phyloP scores from a whole-genome alignment of 2,113 vertebrate species.

The Microcebus jonahi region DNA sequence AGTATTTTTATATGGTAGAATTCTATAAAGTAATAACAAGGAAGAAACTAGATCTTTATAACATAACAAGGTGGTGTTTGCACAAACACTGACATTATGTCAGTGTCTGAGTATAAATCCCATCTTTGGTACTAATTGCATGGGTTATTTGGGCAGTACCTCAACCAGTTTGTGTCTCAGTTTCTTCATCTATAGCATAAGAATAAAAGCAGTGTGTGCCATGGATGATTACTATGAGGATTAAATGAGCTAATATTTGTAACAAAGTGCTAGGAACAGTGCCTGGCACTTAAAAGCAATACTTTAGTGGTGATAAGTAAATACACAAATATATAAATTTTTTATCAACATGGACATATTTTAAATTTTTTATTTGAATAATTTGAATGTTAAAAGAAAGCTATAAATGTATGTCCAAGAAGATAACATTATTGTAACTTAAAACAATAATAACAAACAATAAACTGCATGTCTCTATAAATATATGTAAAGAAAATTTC shows the following conservation, averaged over 20 bases:
- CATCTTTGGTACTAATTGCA: neutral
- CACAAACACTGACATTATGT: neutral
- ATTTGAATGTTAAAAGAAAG: neutral
- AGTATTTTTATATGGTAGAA: no score
- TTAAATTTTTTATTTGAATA: neutral
- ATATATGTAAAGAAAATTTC: neutral
- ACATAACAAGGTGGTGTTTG: neutral
- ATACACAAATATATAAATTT: neutral
- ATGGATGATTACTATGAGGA: neutral
- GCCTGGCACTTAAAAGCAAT: neutral
- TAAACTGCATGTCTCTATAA: neutral
- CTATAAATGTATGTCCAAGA: neutral
- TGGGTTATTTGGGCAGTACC: neutral
- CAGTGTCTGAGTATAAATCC: neutral
- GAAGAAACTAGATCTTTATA: neutral
- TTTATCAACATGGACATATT: neutral
- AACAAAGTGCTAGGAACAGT: neutral
- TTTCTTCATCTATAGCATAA: neutral
- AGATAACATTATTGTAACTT: neutral
- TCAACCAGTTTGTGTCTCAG: neutral
- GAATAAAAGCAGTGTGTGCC: neutral
- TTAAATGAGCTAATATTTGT: neutral
- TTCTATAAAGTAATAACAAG: neutral
- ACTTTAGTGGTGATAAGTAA: neutral
- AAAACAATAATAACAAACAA: neutral